Conservation (phyloP, 2,888 invertebrate genomes). For the Minunthozetes semirufus region DNA sequence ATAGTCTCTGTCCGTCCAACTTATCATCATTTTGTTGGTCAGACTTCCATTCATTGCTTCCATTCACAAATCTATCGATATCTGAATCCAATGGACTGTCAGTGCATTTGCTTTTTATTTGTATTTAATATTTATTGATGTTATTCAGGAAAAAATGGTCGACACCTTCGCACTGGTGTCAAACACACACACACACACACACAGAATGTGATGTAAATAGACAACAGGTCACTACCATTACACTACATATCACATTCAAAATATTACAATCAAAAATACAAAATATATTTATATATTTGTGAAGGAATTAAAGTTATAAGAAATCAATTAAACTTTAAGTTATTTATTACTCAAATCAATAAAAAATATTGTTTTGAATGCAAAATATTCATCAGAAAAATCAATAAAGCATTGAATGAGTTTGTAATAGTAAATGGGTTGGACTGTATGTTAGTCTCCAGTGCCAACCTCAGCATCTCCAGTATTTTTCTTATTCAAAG, state of each 20-base stretch:
- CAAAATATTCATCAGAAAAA: not conserved
- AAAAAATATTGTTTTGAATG: not conserved
- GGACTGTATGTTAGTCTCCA: not conserved
- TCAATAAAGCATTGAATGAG: not conserved
- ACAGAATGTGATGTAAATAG: not conserved
- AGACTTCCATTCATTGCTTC: not conserved
- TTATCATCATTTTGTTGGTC: slow-evolving; percentile 12
- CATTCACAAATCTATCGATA: not conserved
- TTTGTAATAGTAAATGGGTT: not conserved
- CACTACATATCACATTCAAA: not conserved
- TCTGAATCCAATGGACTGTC: slow-evolving; percentile 1
- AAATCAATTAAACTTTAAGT: too few relatives aligned
- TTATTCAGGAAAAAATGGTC: not conserved
- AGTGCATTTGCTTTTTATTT: not conserved
- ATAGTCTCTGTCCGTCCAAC: not conserved
- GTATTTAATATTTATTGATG: slow-evolving; percentile 20
- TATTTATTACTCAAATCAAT: not conserved
- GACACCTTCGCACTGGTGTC: slow-evolving; percentile 9
- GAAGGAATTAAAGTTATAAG: not conserved
- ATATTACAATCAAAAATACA: not conserved
- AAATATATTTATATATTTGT: not conserved
- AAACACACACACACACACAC: too few relatives aligned
- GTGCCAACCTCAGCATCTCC: slow-evolving; percentile 21
- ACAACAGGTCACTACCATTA: slow-evolving; percentile 19
- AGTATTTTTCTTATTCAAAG: slow-evolving; percentile 17